Evolutionary conservation across 1,140 invertebrate genomes (phyloP), one percentile per base, ranked within the genome.

Genomic region (Drosophila serrata): DNA sequence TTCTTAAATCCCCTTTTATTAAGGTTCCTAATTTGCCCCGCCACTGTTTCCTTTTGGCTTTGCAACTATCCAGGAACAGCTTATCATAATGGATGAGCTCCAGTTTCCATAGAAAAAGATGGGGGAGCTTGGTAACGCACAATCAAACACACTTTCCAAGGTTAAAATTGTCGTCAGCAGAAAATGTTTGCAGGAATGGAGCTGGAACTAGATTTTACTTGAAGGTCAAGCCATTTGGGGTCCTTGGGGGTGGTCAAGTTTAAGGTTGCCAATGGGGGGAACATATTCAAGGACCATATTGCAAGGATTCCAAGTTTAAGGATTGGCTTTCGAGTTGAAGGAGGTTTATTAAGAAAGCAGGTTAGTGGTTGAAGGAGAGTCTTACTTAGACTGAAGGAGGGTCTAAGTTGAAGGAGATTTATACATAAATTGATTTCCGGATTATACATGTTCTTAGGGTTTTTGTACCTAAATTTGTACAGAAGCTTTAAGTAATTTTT

Each of bases 21-120:
- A 31, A 12, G 9, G 4, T 6, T 24, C 9, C 7, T 6, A 6
- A 17, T 12, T 19, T 19, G 2, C 24, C 11, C 1, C 19, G 3
- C 51, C 65, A 5, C 43, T 58, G 68, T 0, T 48, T n/a, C n/a
- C 45, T 15, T 64, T 15, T 45, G 31, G 35, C 15, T 49, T 39
- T 76, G 73, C 63, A 53, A 70, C 76, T 69, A 61, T 70, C 42
- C 79, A 48, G 82, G 65, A 86, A 86, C 69, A 81, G 75, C 80
- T 88, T 87, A 88, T 87, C 80, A 73, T 88, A 87, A 87, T 88
- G 80, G 73, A 84, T 88, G 84, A 73, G 75, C 72, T 76, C 12
- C 33, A 51, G 57, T 43, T 49, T 24, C 37, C 39, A 9, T 6
- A 22, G 65, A 37, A 69, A 72, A 48, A n/a, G n/a, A 46, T 63